These are phyloP conservation scores for Athalia circularis DNA, from an alignment of 2,888 invertebrate genomes.

Conservation along the genomic window DNA sequence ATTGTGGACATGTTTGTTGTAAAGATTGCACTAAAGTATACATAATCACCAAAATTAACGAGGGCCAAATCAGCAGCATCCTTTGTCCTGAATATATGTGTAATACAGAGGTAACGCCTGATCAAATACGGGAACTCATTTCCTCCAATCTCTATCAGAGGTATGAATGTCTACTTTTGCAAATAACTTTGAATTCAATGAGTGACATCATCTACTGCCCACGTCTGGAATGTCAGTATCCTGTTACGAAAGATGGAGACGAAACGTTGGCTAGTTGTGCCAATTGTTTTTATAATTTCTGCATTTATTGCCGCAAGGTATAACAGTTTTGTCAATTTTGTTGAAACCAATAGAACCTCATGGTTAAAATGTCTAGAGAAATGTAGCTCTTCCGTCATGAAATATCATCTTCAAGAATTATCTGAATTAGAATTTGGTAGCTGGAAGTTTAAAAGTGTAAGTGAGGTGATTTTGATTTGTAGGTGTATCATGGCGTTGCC, in stretches of 20 bases:
- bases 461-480: neutral
- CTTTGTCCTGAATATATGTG: constrained; percentile 60
- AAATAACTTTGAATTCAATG: constrained; percentile 55
- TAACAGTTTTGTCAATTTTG: too few species aligned
- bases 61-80: constrained; percentile 49
- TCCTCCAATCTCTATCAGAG: constrained; percentile 55
- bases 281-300: constrained; percentile 61
- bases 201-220: constrained; percentile 62
- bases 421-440: neutral
- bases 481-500: constrained; percentile 62
- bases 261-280: constrained; percentile 59
- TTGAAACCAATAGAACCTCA: too few species aligned
- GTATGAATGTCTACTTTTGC: constrained; percentile 57
- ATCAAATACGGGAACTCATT: constrained; percentile 51
- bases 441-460: neutral
- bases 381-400: too few species aligned
- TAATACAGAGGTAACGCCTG: constrained; percentile 43
- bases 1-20: constrained; percentile 60
- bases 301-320: constrained; percentile 63
- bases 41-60: constrained; percentile 55
- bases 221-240: constrained; percentile 57
- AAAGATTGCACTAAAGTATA: constrained; percentile 56
- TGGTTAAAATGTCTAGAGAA: too few species aligned
- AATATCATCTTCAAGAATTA: neutral
- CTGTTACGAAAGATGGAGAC: constrained; percentile 54